Percentiles rank a stretch among this genome's conserved stretches.
These are phyloP conservation scores for Drosophila sturtevanti DNA, from an alignment of 1,140 invertebrate genomes.

Conservation along the genomic window DNA sequence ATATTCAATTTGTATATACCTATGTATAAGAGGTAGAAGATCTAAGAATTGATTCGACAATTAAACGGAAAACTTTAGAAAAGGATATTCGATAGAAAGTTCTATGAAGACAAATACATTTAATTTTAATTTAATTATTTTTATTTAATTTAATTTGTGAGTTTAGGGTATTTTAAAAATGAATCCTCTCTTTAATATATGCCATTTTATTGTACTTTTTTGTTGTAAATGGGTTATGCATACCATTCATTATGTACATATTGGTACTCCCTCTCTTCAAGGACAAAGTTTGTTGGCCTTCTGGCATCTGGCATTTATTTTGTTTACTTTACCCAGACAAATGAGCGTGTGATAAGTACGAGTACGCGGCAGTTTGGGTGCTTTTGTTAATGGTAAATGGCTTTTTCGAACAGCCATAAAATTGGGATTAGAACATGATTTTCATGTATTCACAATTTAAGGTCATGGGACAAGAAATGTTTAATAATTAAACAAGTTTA, in stretches of 20 bases:
- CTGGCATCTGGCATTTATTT: slow-evolving; percentile 40
- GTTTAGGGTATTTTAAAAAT: neutral
- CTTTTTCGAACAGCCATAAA: slow-evolving; percentile 37
- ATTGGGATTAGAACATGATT: slow-evolving; percentile 19
- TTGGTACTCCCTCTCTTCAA: slow-evolving; percentile 47
- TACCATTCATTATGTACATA: slow-evolving; percentile 22
- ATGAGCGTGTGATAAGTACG: slow-evolving; percentile 58
- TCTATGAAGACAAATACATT: too few relatives aligned
- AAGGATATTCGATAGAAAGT: too few relatives aligned
- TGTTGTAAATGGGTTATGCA: slow-evolving; percentile 57
- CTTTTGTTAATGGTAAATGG: slow-evolving; percentile 37
- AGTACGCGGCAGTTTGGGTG: slow-evolving; percentile 27
- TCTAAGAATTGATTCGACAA: too few relatives aligned
- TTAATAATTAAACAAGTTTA: slow-evolving; percentile 3
- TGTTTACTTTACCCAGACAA: slow-evolving; percentile 42
- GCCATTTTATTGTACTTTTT: slow-evolving; percentile 24
- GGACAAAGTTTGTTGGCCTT: slow-evolving; percentile 74
- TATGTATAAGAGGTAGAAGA: neutral
- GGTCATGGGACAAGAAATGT: neutral
- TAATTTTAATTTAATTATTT: too few relatives aligned
- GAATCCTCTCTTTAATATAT: slow-evolving; percentile 16
- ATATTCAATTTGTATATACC: neutral
- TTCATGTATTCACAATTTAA: slow-evolving; percentile 3
- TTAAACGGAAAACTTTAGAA: too few relatives aligned
- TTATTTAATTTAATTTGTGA: too few relatives aligned